Evolutionary conservation across 2,113 vertebrate genomes (phyloP).

Genomic region (Peromyscus californicus): DNA sequence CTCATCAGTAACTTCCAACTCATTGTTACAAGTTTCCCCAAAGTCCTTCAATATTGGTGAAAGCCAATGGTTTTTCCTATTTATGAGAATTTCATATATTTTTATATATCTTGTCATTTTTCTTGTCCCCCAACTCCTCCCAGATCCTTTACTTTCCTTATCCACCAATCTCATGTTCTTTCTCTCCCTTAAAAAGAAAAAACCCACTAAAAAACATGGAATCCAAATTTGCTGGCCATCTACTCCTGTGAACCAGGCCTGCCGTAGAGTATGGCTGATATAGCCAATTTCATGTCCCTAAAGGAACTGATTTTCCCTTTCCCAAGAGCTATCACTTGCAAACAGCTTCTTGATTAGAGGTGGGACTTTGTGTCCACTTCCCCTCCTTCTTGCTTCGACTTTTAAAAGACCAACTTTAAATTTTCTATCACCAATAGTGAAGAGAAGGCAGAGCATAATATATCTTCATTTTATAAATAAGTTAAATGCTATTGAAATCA

Average conservation of each 20-base stretch:
- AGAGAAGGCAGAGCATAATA: background rate
- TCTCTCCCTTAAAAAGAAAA: background rate
- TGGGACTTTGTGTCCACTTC: background rate
- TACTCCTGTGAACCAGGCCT: background rate
- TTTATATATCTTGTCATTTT: background rate
- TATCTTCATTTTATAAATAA: background rate
- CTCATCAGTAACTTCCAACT: background rate
- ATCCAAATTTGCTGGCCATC: background rate
- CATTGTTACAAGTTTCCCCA: background rate
- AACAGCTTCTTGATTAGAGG: background rate
- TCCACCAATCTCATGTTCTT: background rate
- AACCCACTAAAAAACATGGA: background rate
- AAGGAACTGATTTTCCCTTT: background rate
- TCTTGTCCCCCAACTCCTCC: background rate
- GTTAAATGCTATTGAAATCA: background rate
- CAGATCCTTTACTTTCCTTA: background rate
- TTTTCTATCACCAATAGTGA: background rate
- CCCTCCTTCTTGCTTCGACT: background rate
- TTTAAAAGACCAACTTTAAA: background rate
- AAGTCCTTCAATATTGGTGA: background rate
- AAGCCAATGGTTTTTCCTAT: background rate
- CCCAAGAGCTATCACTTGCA: background rate
- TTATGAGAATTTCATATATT: background rate
- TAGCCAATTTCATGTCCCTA: background rate
- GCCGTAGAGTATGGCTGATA: too few relatives aligned